phyloP scores from a whole-genome alignment of 2,113 vertebrate species.

The Gymnobelideus leadbeateri region DNA sequence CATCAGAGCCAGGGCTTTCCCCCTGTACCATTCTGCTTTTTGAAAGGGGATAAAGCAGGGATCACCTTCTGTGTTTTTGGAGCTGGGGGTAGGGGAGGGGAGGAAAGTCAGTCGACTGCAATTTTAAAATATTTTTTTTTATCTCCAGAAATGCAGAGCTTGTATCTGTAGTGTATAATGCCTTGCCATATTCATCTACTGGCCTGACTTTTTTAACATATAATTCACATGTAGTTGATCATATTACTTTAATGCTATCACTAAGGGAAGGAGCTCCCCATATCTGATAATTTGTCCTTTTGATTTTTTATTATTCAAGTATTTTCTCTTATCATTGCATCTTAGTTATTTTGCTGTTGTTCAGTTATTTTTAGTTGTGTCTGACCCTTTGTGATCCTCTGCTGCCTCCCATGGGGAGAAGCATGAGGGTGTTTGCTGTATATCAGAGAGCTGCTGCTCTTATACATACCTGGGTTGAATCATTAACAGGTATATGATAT shows the following conservation, averaged over 20 bases:
- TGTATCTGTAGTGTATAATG: neutral
- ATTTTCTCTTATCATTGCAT: neutral
- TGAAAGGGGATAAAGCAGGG: too few relatives aligned
- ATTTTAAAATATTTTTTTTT: conserved; percentile 8
- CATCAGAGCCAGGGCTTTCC: too few relatives aligned
- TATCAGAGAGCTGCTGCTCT: neutral
- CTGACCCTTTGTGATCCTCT: neutral
- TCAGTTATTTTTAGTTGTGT: neutral
- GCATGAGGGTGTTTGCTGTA: neutral
- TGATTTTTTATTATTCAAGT: conserved; percentile 16
- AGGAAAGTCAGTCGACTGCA: too few relatives aligned
- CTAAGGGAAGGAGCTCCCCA: conserved; percentile 23
- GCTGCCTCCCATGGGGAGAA: neutral
- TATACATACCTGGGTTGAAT: neutral
- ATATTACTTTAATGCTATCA: conserved; percentile 15
- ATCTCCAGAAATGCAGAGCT: neutral
- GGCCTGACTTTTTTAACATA: conserved; percentile 38
- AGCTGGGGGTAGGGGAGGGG: neutral
- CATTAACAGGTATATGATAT: neutral
- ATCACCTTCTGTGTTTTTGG: neutral
- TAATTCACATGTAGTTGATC: neutral
- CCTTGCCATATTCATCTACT: conserved; percentile 17
- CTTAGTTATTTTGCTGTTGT: neutral
- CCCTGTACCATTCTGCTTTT: too few relatives aligned
- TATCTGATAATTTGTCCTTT: conserved; percentile 34